Evolutionary conservation across 1,140 invertebrate genomes (phyloP).

Genomic region (Drosophila asahinai): DNA sequence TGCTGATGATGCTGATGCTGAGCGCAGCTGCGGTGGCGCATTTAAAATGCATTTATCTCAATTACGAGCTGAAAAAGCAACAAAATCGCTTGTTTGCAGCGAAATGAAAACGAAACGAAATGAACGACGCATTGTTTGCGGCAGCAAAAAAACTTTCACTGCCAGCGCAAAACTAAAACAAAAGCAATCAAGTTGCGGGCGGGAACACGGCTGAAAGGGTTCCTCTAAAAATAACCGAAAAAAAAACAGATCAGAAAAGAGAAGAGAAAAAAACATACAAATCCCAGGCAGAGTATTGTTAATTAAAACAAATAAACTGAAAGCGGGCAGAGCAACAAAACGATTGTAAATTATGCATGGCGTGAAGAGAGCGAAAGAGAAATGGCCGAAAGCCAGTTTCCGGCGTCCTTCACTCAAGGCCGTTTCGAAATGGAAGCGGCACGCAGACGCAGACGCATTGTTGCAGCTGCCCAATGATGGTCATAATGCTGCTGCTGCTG

Average conservation of each 20-base stretch:
- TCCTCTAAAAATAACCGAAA: constrained; percentile 12
- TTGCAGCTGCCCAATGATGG: constrained; percentile 36
- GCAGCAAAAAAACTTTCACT: constrained; percentile 76
- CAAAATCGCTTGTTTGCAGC: constrained; percentile 76
- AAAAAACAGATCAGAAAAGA: constrained; percentile 9
- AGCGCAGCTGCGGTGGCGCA: constrained; percentile 51
- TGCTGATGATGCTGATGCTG: constrained; percentile 20
- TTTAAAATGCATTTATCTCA: constrained; percentile 83
- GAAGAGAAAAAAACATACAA: constrained; percentile 14
- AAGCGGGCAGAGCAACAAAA: constrained; percentile 48
- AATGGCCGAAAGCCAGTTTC: constrained; percentile 67
- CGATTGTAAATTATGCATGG: constrained; percentile 74
- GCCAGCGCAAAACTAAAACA: constrained; percentile 73
- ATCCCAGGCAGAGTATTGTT: constrained; percentile 50
- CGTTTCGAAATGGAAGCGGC: constrained; percentile 56
- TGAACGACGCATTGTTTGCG: constrained; percentile 74
- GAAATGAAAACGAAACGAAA: constrained; percentile 67
- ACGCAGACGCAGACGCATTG: constrained; percentile 53
- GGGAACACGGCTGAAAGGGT: constrained; percentile 11
- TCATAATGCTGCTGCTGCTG: neutral
- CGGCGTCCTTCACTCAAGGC: constrained; percentile 82
- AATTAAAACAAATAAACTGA: constrained; percentile 81
- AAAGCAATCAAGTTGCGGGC: constrained; percentile 59
- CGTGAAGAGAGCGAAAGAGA: constrained; percentile 37
- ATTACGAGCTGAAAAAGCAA: constrained; percentile 65